phyloP scores from a whole-genome alignment of 2,113 vertebrate species.

The Jacana jacana region DNA sequence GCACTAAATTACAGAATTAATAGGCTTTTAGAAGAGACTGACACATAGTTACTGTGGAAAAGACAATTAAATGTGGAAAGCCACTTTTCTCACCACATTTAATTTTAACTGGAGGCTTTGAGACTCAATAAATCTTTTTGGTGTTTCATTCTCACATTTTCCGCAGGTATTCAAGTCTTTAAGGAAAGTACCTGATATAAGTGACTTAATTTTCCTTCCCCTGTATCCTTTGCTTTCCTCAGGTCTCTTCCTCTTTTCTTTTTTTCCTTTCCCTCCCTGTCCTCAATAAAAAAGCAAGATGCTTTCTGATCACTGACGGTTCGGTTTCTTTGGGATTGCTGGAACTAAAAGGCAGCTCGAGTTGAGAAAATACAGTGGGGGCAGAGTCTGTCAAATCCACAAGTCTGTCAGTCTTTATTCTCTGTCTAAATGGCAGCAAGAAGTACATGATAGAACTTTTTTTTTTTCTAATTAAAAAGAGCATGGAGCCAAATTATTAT shows the following conservation, averaged over 20 bases:
- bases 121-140: slow-evolving; percentile 75
- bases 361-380: neutral
- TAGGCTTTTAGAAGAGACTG: slow-evolving; percentile 78
- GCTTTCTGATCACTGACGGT: neutral
- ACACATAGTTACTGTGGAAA: slow-evolving; percentile 70
- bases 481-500: neutral
- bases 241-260: neutral
- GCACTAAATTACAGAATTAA: slow-evolving; percentile 80
- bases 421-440: neutral
- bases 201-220: neutral
- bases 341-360: neutral
- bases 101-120: slow-evolving; percentile 73
- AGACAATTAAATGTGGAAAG: slow-evolving; percentile 79
- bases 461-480: neutral
- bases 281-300: rapidly evolving
- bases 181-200: neutral
- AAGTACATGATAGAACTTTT: neutral
- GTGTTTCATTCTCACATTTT: slow-evolving; percentile 56
- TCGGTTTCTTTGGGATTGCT: neutral
- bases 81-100: slow-evolving; percentile 71
- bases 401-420: neutral
- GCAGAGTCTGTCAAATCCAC: neutral
- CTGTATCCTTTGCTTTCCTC: neutral
- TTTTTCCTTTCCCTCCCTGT: too few relatives aligned
- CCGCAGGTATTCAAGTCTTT: slow-evolving; percentile 29